Evolutionary conservation across 2,113 vertebrate species (phyloP).

Genomic region (Psephotus haematonotus): DNA sequence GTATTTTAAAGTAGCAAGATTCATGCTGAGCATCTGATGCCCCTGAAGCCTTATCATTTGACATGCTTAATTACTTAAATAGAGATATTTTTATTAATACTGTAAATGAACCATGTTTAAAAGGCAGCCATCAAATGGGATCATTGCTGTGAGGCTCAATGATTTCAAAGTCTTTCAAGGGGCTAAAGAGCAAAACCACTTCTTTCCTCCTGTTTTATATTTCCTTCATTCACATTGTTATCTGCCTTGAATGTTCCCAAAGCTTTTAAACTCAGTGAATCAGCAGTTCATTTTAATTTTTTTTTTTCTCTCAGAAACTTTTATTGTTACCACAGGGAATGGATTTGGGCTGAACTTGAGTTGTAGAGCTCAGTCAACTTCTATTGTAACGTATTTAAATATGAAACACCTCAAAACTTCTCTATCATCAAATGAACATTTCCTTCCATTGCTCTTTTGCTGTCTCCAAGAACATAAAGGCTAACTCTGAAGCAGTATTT

Average conservation of each 20-base stretch:
- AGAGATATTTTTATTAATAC: background rate
- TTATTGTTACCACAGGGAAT: background rate
- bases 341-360: background rate
- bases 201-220: background rate
- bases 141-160: background rate
- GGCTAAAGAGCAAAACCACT: background rate
- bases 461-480: background rate
- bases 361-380: background rate
- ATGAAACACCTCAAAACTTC: background rate
- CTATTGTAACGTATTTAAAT: background rate
- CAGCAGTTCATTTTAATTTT: background rate
- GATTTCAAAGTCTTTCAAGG: background rate
- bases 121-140: background rate
- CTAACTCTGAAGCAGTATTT: background rate
- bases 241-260: background rate
- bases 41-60: background rate
- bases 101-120: background rate
- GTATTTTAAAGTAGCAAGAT: background rate
- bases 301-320: background rate
- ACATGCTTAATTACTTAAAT: background rate
- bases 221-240: background rate
- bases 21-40: background rate
- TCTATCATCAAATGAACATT: background rate
- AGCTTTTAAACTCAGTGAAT: background rate
- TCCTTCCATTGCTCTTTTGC: background rate